Evolutionary conservation across 2,797 vertebrate genomes (phyloP).

Genomic region (Coregonus suidteri): DNA sequence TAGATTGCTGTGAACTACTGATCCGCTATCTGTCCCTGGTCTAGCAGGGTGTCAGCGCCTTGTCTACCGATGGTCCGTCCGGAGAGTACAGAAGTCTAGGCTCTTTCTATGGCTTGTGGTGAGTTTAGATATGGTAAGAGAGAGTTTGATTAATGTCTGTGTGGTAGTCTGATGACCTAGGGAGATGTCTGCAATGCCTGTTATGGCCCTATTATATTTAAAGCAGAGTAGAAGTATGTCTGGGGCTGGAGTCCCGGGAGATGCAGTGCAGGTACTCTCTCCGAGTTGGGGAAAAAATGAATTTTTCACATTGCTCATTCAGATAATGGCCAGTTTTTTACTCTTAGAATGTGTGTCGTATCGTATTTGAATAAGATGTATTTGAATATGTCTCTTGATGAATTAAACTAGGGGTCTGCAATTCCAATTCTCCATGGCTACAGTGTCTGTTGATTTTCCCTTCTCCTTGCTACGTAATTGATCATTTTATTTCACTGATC

Average conservation of each 20-base stretch:
- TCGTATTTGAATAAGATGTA: not conserved
- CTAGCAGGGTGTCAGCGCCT: not conserved
- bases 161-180: not conserved
- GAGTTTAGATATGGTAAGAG: not conserved
- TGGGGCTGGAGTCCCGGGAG: not conserved
- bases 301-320: not conserved
- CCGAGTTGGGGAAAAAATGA: not conserved
- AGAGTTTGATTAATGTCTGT: not conserved
- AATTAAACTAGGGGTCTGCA: not conserved
- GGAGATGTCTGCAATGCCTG: not conserved
- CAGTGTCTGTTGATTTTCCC: not conserved
- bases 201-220: constrained; percentile 1
- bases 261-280: not conserved
- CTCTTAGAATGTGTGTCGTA: not conserved
- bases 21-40: constrained; percentile 1
- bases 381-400: not conserved
- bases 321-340: not conserved
- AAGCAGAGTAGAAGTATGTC: not conserved
- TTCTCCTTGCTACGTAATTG: too few species aligned
- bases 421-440: not conserved
- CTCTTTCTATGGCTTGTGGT: not conserved
- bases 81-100: not conserved
- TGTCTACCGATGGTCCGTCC: not conserved
- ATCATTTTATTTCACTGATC: too few species aligned
- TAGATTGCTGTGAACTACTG: not conserved